Percentiles rank a stretch among this genome's conserved stretches.
These are phyloP conservation scores for Serilophus lunatus DNA, from an alignment of 2,113 vertebrate species.

Conservation along the genomic window DNA sequence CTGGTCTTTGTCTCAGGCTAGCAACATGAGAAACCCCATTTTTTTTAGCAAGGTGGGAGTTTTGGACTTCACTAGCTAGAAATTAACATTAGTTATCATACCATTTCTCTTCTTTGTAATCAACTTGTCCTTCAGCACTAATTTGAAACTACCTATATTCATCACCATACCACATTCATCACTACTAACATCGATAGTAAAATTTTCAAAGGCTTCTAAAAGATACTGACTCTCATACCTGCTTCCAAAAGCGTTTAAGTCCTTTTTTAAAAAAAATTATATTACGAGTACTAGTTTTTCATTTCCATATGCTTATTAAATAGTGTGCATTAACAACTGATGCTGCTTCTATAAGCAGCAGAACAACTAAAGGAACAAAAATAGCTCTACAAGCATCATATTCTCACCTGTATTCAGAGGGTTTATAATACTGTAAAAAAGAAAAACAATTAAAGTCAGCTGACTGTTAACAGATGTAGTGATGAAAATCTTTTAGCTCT, in stretches of 20 bases:
- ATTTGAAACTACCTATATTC: background rate
- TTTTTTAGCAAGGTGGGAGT: background rate
- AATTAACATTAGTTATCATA: background rate
- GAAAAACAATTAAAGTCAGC: background rate
- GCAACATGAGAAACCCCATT: background rate
- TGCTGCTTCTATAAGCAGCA: background rate
- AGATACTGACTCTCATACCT: background rate
- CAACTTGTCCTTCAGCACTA: background rate
- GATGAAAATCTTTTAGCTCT: background rate
- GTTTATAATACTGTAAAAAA: background rate
- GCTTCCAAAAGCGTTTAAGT: background rate
- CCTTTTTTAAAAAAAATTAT: fast-evolving
- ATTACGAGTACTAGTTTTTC: too few species aligned
- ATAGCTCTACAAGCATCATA: background rate
- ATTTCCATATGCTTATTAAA: background rate
- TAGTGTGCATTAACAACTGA: background rate
- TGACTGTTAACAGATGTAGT: background rate
- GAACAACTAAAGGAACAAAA: background rate
- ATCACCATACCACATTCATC: background rate
- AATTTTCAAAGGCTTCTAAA: background rate
- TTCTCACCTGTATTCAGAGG: background rate
- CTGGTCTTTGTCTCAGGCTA: background rate
- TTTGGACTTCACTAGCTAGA: background rate
- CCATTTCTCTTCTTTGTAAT: background rate
- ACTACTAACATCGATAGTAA: background rate